A percentile compares a stretch with the other conserved stretches of the same genome.
Evolutionary conservation across 2,113 vertebrate species (phyloP).

Genomic region (Pteropus alecto): DNA sequence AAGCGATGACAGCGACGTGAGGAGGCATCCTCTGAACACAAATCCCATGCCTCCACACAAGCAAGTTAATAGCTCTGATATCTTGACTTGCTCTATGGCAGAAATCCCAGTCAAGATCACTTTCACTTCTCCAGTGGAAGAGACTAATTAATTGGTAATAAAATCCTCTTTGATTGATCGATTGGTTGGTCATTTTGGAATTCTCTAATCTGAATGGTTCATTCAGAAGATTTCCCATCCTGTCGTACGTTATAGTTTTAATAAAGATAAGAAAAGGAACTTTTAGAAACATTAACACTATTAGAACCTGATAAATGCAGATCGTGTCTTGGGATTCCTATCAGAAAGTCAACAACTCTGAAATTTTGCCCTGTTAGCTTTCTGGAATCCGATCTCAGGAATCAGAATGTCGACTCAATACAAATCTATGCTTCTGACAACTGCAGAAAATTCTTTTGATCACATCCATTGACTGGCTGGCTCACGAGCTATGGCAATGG

Average conservation of each 20-base stretch:
- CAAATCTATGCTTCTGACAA: background rate
- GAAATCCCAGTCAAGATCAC: constrained; percentile 18
- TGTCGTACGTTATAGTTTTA: background rate
- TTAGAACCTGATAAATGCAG: background rate
- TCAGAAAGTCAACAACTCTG: background rate
- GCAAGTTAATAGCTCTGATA: constrained; percentile 70
- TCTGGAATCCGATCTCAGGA: background rate
- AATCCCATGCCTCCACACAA: constrained; percentile 65
- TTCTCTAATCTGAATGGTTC: background rate
- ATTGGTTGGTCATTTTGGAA: background rate
- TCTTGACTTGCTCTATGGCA: constrained; percentile 54
- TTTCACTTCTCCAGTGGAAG: constrained; percentile 36
- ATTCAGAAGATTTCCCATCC: background rate
- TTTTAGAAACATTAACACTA: background rate
- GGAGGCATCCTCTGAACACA: constrained; percentile 72
- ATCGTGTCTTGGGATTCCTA: background rate
- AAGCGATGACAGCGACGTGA: constrained; percentile 73
- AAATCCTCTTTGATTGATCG: background rate
- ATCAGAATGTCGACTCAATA: background rate
- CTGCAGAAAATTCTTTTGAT: background rate
- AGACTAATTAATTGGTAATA: constrained; percentile 44
- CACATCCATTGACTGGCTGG: background rate
- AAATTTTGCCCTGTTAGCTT: background rate
- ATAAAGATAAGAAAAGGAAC: background rate
- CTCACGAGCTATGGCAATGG: background rate